Evolutionary conservation across 2,888 invertebrate genomes (phyloP).

Genomic region (Plusia festucae): DNA sequence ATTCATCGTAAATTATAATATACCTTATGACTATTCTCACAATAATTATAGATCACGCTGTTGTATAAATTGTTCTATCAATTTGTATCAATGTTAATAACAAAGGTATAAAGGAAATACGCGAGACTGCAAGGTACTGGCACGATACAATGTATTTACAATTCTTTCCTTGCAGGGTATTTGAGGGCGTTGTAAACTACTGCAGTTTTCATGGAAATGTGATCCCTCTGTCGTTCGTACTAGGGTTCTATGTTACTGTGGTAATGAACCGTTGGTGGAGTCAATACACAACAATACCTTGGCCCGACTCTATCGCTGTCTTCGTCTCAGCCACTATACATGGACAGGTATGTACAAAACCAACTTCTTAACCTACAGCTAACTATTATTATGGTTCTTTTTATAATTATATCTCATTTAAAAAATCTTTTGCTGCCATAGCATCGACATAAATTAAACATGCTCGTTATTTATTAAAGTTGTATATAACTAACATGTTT

Average conservation of each 20-base stretch:
- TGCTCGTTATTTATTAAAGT: background rate
- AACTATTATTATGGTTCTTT: constrained; percentile 25
- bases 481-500: background rate
- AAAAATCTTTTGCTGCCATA: background rate
- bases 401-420: constrained; percentile 15
- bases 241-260: constrained; percentile 97
- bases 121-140: background rate
- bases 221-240: constrained; percentile 97
- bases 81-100: constrained; percentile 32
- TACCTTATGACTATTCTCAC: constrained; percentile 15
- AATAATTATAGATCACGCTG: constrained; percentile 32
- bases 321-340: constrained; percentile 95
- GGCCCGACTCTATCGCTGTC: constrained; percentile 96
- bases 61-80: constrained; percentile 23
- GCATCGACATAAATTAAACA: background rate
- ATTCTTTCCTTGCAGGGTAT: constrained; percentile 89
- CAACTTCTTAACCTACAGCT: constrained; percentile 10
- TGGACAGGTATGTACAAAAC: constrained; percentile 90
- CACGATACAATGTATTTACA: constrained; percentile 3
- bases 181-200: constrained; percentile 95
- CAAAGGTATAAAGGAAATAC: background rate
- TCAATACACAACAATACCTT: constrained; percentile 95
- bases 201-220: constrained; percentile 96
- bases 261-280: constrained; percentile 98
- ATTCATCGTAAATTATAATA: constrained; percentile 40